These are phyloP conservation scores for Rhyacophila brunnea DNA, from an alignment of 1,140 invertebrate species.

Conservation along the genomic window DNA sequence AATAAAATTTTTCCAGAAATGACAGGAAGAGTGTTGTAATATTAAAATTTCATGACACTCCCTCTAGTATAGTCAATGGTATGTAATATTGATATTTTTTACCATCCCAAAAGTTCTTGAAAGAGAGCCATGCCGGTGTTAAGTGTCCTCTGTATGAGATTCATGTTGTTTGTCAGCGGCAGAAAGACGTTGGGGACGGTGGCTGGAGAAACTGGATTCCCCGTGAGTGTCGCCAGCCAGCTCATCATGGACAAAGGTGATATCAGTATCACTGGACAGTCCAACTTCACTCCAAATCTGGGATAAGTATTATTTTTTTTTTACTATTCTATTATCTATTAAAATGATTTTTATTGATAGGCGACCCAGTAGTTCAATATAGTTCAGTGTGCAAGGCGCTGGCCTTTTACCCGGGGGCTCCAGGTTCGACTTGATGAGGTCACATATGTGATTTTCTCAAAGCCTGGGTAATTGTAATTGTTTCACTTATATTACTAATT, in stretches of 20 bases:
- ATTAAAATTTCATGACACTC: not conserved
- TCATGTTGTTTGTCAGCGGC: slow-evolving; percentile 5
- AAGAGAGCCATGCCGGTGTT: slow-evolving; percentile 8
- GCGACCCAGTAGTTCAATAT: too few species aligned
- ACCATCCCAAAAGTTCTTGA: slow-evolving; percentile 14
- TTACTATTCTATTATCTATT: too few species aligned
- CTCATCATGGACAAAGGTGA: slow-evolving; percentile 5
- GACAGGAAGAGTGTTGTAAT: not conserved
- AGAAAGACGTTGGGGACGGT: slow-evolving; percentile 20
- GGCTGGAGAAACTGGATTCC: slow-evolving; percentile 17
- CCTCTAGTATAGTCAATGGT: not conserved
- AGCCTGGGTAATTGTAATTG: too few species aligned
- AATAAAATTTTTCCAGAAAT: not conserved
- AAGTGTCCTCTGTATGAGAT: not conserved
- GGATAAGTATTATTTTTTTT: too few species aligned
- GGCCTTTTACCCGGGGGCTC: too few species aligned
- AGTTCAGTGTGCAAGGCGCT: too few species aligned
- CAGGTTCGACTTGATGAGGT: too few species aligned
- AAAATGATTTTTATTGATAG: too few species aligned
- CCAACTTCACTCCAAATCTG: too few species aligned
- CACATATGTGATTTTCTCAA: too few species aligned
- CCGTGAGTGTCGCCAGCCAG: slow-evolving; percentile 15
- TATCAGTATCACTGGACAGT: too few species aligned
- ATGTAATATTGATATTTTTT: not conserved
- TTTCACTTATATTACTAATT: too few species aligned